phyloP scores from a whole-genome alignment of 2,888 invertebrate genomes.

The Neoscelio sp. region DNA sequence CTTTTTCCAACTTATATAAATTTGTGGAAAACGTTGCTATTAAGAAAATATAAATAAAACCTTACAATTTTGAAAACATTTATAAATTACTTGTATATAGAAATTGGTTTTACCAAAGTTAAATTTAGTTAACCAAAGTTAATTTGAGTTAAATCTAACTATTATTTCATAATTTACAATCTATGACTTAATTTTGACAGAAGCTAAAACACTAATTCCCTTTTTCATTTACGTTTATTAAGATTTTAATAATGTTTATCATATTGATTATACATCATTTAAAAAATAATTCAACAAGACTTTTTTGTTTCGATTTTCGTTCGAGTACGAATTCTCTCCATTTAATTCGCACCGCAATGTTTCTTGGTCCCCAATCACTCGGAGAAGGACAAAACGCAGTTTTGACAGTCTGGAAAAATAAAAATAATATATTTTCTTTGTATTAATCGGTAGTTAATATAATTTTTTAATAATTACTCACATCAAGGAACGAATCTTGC shows the following conservation, averaged over 20 bases:
- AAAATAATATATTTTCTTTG: not conserved
- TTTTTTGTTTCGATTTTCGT: slow-evolving; percentile 64
- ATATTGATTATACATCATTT: not conserved
- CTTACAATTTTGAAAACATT: not conserved
- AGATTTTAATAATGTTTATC: not conserved
- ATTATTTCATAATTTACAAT: no score
- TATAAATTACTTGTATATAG: not conserved
- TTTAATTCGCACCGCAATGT: slow-evolving; percentile 72
- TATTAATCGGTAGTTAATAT: slow-evolving; percentile 2
- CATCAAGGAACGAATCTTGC: slow-evolving; percentile 72
- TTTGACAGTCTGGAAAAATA: slow-evolving; percentile 73
- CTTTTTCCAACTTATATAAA: slow-evolving; percentile 1
- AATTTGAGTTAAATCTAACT: no score
- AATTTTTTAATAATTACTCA: slow-evolving; percentile 63
- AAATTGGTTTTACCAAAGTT: no score
- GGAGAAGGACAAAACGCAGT: slow-evolving; percentile 75
- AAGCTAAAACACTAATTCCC: no score
- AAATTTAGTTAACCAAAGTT: no score
- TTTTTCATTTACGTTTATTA: not conserved
- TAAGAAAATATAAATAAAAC: slow-evolving; percentile 17
- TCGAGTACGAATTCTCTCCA: slow-evolving; percentile 76
- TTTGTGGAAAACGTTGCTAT: no score
- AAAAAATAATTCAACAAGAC: slow-evolving; percentile 15
- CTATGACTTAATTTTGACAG: no score
- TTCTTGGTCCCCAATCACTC: slow-evolving; percentile 78